phyloP scores from a whole-genome alignment of 2,888 invertebrate species.

The Acleris emargana region DNA sequence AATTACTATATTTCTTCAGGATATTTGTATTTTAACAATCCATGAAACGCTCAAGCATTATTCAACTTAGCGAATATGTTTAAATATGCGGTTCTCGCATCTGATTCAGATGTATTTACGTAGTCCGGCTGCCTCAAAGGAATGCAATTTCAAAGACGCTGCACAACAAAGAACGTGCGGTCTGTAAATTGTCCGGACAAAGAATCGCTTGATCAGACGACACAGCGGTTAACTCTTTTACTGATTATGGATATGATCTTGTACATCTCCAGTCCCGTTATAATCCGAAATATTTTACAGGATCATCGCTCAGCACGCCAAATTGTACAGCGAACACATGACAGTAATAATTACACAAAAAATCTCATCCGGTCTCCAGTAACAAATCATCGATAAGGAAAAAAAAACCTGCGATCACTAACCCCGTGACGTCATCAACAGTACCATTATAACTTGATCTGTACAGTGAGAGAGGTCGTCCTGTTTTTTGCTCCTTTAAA shows the following conservation, averaged over 20 bases:
- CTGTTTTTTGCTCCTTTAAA: conserved; percentile 32
- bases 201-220: conserved; percentile 6
- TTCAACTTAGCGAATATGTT: no score
- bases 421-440: conserved; percentile 46
- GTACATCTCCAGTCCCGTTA: neutral
- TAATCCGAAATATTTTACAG: neutral
- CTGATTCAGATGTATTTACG: conserved; percentile 9
- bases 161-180: neutral
- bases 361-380: conserved; percentile 52
- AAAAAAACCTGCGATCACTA: conserved; percentile 46
- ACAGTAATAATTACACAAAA: conserved; percentile 44
- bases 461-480: conserved; percentile 40
- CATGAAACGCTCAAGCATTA: neutral
- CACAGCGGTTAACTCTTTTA: neutral
- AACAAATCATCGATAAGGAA: conserved; percentile 41
- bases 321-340: conserved; percentile 39
- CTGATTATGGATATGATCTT: neutral
- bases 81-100: neutral
- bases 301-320: neutral
- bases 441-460: conserved; percentile 41
- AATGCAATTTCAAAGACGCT: conserved; percentile 14
- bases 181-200: conserved; percentile 10
- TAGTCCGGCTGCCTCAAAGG: conserved; percentile 1
- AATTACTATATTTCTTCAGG: no score
- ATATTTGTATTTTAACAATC: no score